These are phyloP conservation scores for Drosophila aldrichi DNA, from an alignment of 2,888 invertebrate species.

Conservation along the genomic window DNA sequence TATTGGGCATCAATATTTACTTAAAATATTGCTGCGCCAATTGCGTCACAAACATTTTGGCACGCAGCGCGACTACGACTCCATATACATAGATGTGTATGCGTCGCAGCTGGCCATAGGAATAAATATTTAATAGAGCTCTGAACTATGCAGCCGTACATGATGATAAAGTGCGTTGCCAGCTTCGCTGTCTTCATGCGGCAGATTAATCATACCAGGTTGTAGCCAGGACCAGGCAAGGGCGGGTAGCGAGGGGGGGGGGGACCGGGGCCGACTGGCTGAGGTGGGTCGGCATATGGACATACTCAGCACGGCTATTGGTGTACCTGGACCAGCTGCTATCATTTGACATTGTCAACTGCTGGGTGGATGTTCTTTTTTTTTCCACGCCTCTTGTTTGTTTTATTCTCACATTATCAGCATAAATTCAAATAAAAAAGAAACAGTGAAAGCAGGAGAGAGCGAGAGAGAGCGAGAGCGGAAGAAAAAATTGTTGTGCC, in stretches of 20 bases:
- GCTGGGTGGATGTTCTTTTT: conserved; percentile 32
- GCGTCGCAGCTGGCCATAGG: conserved; percentile 40
- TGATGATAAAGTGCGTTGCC: conserved; percentile 67
- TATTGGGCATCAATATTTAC: conserved; percentile 66
- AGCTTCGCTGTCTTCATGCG: conserved; percentile 52
- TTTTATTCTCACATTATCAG: conserved; percentile 70
- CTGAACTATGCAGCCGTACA: conserved; percentile 47
- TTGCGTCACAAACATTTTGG: conserved; percentile 52
- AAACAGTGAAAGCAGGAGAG: not conserved
- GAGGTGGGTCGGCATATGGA: conserved; percentile 13
- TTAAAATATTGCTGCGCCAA: conserved; percentile 64
- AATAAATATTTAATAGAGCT: conserved; percentile 73
- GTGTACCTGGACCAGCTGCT: conserved; percentile 44
- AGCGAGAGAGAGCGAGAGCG: conserved; percentile 8
- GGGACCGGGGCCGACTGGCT: not conserved
- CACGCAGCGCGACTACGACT: conserved; percentile 4
- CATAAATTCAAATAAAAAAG: conserved; percentile 74
- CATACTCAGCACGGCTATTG: conserved; percentile 36
- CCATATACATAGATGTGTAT: not conserved
- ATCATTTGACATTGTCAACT: conserved; percentile 55
- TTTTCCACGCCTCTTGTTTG: not conserved
- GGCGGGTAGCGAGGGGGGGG: too few relatives aligned
- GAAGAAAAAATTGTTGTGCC: conserved; percentile 44
- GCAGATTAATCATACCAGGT: conserved; percentile 74
- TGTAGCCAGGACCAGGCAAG: not conserved